Evolutionary conservation across 2,888 invertebrate genomes (phyloP), one percentile per base, ranked within the genome.

Genomic region (Netelia inedita): DNA sequence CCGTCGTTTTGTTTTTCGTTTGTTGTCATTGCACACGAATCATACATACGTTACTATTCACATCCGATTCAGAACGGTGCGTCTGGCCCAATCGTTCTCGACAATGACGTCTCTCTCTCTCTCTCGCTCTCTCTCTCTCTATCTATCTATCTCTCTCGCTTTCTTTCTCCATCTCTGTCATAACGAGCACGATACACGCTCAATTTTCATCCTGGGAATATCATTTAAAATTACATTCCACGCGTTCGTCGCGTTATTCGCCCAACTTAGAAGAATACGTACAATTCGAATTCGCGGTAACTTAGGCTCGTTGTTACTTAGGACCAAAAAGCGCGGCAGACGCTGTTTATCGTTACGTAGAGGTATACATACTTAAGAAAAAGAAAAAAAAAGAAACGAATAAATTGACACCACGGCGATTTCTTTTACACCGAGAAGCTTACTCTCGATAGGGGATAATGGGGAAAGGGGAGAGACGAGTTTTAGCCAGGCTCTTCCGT

Each of bases 1-100:
- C 11, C 66, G 41, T 50, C 14, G 19, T 55, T 55, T 57, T 53
- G 14, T 53, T 53, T 53, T 53, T 53, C 53, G 16, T 16, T 53
- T 53, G 53, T 82, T 71, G 85, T 84, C 87, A 90, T 90, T 90
- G 90, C 90, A 90, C 89, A 86, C 87, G 79, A 87, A 88, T 89
- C 87, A 87, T 86, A 88, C 88, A 75, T 88, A 88, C 89, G 63
- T 57, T 79, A 66, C 72, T 87, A 87, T 85, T 86, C 87, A 86
- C 78, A 84, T 57, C 19, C 57, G 57, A 19, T 57, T 57, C 19
- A 16, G 57, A 57, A 16, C 57, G 16, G n/a, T 19, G 57, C 57
- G 57, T 19, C 19, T 57, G 19, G 57, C 57, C 57, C 19, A 46
- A 46, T 14, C 46, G 28, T 28, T 28, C 5, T 28, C 28, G 28